phyloP scores from a whole-genome alignment of 2,888 invertebrate species.

The Kuschelorhynchus macadamiae region DNA sequence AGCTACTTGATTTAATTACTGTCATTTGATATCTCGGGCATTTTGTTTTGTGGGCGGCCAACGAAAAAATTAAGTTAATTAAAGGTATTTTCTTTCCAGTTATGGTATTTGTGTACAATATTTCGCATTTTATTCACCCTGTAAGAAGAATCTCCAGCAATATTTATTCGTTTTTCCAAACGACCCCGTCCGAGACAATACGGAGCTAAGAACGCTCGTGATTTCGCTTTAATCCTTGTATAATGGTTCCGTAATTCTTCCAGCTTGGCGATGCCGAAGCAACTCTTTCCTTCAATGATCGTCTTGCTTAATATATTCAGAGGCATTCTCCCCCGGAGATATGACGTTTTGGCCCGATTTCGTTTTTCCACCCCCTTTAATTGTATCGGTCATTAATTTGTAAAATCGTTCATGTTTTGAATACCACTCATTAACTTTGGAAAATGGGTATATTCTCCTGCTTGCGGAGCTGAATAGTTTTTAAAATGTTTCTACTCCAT shows the following conservation, averaged over 20 bases:
- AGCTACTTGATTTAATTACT: too few species aligned
- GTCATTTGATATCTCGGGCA: too few species aligned
- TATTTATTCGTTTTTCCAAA: conserved; percentile 71
- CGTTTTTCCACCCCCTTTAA: conserved; percentile 44
- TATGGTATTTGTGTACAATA: too few species aligned
- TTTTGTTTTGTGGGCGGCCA: too few species aligned
- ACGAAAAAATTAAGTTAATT: too few species aligned
- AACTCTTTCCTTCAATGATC: conserved; percentile 65
- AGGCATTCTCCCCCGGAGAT: conserved; percentile 58
- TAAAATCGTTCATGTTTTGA: not conserved
- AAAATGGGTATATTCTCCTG: too few species aligned
- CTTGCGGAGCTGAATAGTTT: too few species aligned
- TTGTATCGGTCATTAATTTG: conserved; percentile 33
- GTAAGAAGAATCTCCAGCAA: conserved; percentile 61
- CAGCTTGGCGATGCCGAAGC: conserved; percentile 65
- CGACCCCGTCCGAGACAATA: conserved; percentile 70
- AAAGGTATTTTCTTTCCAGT: too few species aligned
- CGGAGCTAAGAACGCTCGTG: conserved; percentile 64
- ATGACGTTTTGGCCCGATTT: conserved; percentile 41
- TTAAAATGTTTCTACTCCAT: too few species aligned
- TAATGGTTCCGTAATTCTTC: conserved; percentile 71
- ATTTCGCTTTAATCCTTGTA: conserved; percentile 70
- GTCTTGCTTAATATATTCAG: conserved; percentile 68
- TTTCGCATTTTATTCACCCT: conserved; percentile 31
- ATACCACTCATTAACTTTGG: too few species aligned